Percentiles rank a stretch among this genome's conserved stretches.
Conservation (phyloP, 2,797 vertebrate species). For the Cynopterus sphinx region DNA sequence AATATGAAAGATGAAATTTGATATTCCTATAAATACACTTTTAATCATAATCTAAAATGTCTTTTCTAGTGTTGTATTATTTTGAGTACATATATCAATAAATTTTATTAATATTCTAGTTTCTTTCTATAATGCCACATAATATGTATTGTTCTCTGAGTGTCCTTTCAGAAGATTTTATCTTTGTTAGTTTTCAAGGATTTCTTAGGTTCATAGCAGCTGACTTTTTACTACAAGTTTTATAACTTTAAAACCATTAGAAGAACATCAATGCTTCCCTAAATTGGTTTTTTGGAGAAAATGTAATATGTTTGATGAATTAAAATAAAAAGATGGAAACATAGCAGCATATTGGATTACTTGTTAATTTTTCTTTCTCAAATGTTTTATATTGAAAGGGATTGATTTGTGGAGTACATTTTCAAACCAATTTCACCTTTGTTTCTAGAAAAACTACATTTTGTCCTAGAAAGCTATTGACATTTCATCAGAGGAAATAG, state of each 20-base stretch:
- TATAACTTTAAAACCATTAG: slow-evolving; percentile 62
- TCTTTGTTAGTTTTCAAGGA: slow-evolving; percentile 57
- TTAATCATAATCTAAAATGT: neutral
- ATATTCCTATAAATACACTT: neutral
- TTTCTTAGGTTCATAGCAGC: slow-evolving; percentile 45
- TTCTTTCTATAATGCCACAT: slow-evolving; percentile 11
- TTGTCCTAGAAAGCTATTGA: slow-evolving; percentile 80
- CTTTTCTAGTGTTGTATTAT: neutral
- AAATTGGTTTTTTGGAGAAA: slow-evolving; percentile 67
- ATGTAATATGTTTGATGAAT: slow-evolving; percentile 68
- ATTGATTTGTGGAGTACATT: slow-evolving; percentile 74
- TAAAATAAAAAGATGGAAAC: slow-evolving; percentile 68
- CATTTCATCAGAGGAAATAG: slow-evolving; percentile 83
- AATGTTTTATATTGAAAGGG: slow-evolving; percentile 54
- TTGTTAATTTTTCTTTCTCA: slow-evolving; percentile 59
- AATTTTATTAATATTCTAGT: neutral
- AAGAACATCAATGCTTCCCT: slow-evolving; percentile 62
- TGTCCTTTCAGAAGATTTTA: neutral
- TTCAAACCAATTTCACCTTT: slow-evolving; percentile 72
- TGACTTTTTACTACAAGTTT: slow-evolving; percentile 60
- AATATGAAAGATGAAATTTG: neutral
- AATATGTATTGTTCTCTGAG: slow-evolving; percentile 16
- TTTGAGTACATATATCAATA: neutral
- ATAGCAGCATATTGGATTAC: slow-evolving; percentile 55
- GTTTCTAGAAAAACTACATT: slow-evolving; percentile 78